These are phyloP conservation scores for Hippopotamus amphibius DNA, from an alignment of 2,113 vertebrate genomes.

Conservation along the genomic window DNA sequence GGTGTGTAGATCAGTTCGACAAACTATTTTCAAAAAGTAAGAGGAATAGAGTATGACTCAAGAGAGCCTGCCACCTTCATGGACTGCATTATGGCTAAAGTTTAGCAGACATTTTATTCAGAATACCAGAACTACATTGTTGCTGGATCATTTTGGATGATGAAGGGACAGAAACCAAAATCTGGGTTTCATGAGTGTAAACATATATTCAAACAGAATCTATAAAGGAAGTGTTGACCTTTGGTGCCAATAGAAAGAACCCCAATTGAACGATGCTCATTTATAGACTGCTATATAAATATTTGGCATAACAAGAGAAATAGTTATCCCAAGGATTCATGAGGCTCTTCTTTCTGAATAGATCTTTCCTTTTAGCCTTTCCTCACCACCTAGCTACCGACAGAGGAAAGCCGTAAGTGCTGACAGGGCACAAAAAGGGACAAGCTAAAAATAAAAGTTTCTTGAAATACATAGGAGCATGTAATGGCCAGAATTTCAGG, in stretches of 20 bases:
- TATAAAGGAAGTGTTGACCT: not conserved
- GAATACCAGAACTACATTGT: not conserved
- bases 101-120: not conserved
- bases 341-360: not conserved
- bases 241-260: not conserved
- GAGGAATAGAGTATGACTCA: not conserved
- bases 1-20: not conserved
- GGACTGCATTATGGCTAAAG: not conserved
- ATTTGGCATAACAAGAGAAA: not conserved
- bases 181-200: not conserved
- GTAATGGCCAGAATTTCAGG: constrained; percentile 66
- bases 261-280: not conserved
- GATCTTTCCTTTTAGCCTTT: constrained; percentile 44
- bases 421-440: constrained; percentile 64
- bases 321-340: not conserved
- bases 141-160: not conserved
- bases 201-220: not conserved
- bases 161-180: not conserved
- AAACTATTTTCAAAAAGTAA: constrained; percentile 20
- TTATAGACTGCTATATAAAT: not conserved
- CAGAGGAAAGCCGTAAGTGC: constrained; percentile 70
- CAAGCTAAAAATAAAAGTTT: constrained; percentile 79
- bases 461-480: constrained; percentile 77
- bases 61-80: not conserved
- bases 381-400: not conserved